phyloP scores from a whole-genome alignment of 2,797 vertebrate species.

The Bucorvus abyssinicus region DNA sequence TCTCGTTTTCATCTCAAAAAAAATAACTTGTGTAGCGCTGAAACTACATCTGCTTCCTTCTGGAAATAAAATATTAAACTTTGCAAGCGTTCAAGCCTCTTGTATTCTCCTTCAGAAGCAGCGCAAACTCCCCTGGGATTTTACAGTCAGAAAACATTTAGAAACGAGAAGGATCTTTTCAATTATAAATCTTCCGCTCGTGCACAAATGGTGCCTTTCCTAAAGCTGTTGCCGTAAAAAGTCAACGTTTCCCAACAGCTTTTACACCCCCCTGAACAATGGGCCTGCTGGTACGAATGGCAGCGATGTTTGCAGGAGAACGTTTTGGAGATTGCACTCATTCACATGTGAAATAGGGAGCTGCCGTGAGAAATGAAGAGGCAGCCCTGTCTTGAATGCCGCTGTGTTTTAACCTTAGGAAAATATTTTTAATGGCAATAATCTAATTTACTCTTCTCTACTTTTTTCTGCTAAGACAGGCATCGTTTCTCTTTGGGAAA shows the following conservation, averaged over 20 bases:
- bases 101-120: not conserved
- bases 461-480: not conserved
- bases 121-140: not conserved
- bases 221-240: not conserved
- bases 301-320: not conserved
- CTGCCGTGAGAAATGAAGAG: not conserved
- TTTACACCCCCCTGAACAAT: not conserved
- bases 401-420: not conserved
- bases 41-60: not conserved
- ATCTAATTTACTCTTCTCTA: not conserved
- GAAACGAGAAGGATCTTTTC: slow-evolving; percentile 23
- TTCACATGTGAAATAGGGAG: slow-evolving; percentile 41
- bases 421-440: not conserved
- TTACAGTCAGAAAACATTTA: not conserved
- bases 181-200: not conserved
- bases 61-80: slow-evolving; percentile 20
- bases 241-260: not conserved
- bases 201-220: not conserved
- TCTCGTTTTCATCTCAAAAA: slow-evolving; percentile 9
- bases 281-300: not conserved
- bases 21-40: not conserved
- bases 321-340: not conserved
- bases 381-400: not conserved
- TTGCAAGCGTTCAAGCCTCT: not conserved
- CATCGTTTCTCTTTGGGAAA: not conserved